A percentile compares a stretch with the other conserved stretches of the same genome.
These are phyloP conservation scores for Carcinoscorpius rotundicauda DNA, from an alignment of 1,140 invertebrate genomes.

Conservation along the genomic window DNA sequence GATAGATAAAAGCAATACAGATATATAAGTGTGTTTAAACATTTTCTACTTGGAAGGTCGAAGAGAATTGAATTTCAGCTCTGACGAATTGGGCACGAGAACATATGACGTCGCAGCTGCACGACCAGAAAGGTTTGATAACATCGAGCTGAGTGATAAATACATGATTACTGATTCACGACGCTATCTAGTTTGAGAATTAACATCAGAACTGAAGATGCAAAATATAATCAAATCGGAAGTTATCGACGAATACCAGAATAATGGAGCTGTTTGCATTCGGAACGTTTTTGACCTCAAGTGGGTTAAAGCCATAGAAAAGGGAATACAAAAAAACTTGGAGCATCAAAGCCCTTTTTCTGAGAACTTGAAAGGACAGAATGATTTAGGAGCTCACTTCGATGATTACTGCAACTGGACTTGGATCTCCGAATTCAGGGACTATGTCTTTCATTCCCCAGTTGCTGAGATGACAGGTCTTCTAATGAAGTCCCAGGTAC, in stretches of 20 bases:
- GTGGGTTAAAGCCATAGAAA: slow-evolving; percentile 16
- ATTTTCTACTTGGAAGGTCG: too few species aligned
- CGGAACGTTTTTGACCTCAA: slow-evolving; percentile 15
- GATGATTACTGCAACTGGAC: slow-evolving; percentile 31
- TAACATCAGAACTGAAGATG: background rate
- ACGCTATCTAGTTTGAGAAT: too few species aligned
- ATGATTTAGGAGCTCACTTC: slow-evolving; percentile 25
- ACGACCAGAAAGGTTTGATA: too few species aligned
- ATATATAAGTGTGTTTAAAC: too few species aligned
- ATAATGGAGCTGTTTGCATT: slow-evolving; percentile 22
- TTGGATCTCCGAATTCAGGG: slow-evolving; percentile 25
- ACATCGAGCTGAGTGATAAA: too few species aligned
- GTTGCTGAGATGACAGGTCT: slow-evolving; percentile 24
- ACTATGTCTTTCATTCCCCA: slow-evolving; percentile 26
- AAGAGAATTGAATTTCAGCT: too few species aligned
- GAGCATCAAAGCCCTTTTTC: slow-evolving; percentile 11
- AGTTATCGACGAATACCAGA: slow-evolving; percentile 15
- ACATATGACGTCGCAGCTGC: too few species aligned
- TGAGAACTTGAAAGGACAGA: slow-evolving; percentile 16
- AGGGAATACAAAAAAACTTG: slow-evolving; percentile 19
- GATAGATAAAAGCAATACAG: too few species aligned
- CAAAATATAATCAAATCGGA: slow-evolving; percentile 8
- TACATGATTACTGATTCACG: too few species aligned
- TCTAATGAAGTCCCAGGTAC: slow-evolving; percentile 21
- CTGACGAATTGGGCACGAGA: too few species aligned